These are phyloP conservation scores for Dendronephthya gigantea DNA, from an alignment of 64 coral and sea anemone genomes.

Conservation along the genomic window DNA sequence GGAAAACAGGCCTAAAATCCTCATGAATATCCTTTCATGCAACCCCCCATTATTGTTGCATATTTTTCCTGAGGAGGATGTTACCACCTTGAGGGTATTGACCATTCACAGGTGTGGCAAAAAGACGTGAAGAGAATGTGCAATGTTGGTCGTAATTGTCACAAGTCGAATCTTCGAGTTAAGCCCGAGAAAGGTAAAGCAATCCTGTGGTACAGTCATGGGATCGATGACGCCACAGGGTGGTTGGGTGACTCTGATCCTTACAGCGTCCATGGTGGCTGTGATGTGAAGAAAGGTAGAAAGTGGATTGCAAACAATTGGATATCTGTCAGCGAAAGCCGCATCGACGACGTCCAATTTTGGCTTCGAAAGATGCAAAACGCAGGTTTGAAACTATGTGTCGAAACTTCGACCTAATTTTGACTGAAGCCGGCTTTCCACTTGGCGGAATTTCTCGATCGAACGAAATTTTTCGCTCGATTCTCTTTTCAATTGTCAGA, in stretches of 20 bases:
- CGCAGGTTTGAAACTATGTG: not conserved
- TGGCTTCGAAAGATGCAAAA: not conserved
- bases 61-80: no score
- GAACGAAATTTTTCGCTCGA: no score
- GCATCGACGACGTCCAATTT: not conserved
- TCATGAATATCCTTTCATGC: no score
- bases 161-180: constrained; percentile 7
- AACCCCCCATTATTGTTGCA: no score
- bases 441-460: no score
- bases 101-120: not conserved
- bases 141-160: not conserved
- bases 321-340: not conserved
- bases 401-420: no score
- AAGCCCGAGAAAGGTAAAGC: constrained; percentile 11
- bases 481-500: no score
- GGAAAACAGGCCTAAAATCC: no score
- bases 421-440: no score
- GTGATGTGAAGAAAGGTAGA: not conserved
- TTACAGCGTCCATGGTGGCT: not conserved
- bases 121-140: not conserved
- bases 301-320: constrained; percentile 18
- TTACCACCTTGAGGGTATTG: no score
- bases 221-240: not conserved
- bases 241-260: constrained; percentile 2
- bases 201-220: constrained; percentile 8